These are phyloP conservation scores for Pangasius larnaudii DNA, from an alignment of 2,797 vertebrate genomes.

Conservation along the genomic window DNA sequence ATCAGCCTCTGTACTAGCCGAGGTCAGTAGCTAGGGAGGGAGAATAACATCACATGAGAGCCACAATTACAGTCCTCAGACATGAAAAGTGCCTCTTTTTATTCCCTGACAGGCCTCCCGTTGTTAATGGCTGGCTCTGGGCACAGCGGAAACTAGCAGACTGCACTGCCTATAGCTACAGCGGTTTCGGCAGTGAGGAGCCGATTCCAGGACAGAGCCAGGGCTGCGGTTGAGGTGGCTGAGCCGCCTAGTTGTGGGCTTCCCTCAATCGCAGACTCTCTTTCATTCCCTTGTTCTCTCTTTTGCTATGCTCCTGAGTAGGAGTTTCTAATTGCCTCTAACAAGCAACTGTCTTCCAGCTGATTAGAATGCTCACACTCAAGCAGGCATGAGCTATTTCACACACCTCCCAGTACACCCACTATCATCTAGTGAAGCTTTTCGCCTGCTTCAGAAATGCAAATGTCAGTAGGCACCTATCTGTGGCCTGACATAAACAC, in stretches of 20 bases:
- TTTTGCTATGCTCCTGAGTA: slow-evolving; percentile 69
- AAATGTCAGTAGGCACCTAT: slow-evolving; percentile 22
- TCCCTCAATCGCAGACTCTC: slow-evolving; percentile 48
- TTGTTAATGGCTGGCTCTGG: slow-evolving; percentile 75
- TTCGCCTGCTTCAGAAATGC: slow-evolving; percentile 6
- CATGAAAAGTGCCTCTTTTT: slow-evolving; percentile 82
- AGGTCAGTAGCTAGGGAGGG: slow-evolving; percentile 70
- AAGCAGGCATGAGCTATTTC: slow-evolving; percentile 22
- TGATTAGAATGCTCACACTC: slow-evolving; percentile 8
- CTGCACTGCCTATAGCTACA: slow-evolving; percentile 67
- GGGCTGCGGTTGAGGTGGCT: slow-evolving; percentile 73
- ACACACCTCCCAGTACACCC: slow-evolving; percentile 13
- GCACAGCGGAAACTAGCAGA: slow-evolving; percentile 77
- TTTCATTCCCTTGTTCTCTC: slow-evolving; percentile 52
- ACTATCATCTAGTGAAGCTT: neutral
- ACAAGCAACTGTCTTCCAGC: slow-evolving; percentile 23
- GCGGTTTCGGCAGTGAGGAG: slow-evolving; percentile 74
- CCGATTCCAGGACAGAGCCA: slow-evolving; percentile 74
- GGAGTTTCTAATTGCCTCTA: slow-evolving; percentile 67
- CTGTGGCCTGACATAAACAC: neutral
- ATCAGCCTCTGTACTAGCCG: slow-evolving; percentile 66
- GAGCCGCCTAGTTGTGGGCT: slow-evolving; percentile 66
- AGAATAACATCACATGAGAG: slow-evolving; percentile 80
- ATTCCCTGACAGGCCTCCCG: slow-evolving; percentile 78
- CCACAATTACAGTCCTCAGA: slow-evolving; percentile 81